Conservation (phyloP, 2,888 invertebrate species). For the Thera obeliscata region DNA sequence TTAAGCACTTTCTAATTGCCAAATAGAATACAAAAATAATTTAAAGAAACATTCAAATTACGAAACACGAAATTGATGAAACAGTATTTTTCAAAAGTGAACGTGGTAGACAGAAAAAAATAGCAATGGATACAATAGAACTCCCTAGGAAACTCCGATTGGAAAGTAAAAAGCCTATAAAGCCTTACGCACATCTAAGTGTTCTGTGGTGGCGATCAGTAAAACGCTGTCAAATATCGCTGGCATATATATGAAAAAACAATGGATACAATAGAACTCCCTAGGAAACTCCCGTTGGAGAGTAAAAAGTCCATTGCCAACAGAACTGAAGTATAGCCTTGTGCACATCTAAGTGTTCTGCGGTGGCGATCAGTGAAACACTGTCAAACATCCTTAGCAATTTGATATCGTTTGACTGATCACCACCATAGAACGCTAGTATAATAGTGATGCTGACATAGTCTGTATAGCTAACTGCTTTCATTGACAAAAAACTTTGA, state of each 20-base stretch:
- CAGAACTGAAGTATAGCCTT: too few species aligned
- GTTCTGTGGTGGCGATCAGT: too few species aligned
- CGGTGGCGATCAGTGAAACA: too few species aligned
- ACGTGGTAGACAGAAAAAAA: constrained; percentile 18
- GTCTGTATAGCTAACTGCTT: too few species aligned
- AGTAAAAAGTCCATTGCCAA: background rate
- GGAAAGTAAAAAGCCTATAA: background rate
- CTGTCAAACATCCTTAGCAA: too few species aligned
- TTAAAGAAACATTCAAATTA: background rate
- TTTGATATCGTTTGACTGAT: too few species aligned
- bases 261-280: constrained; percentile 27
- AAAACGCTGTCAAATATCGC: too few species aligned
- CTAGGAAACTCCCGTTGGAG: constrained; percentile 11
- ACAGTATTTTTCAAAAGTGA: constrained; percentile 21
- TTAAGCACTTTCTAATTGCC: constrained; percentile 17
- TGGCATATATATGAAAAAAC: constrained; percentile 3
- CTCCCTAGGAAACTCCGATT: constrained; percentile 23
- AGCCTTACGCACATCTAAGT: too few species aligned
- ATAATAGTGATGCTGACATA: too few species aligned
- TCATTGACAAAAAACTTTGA: too few species aligned
- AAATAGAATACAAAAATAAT: constrained; percentile 9
- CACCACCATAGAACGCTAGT: too few species aligned
- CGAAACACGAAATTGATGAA: background rate
- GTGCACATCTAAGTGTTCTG: too few species aligned
- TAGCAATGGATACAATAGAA: constrained; percentile 25